Percentiles rank a stretch among this genome's conserved stretches.
These are phyloP conservation scores for Idaea biselata DNA, from an alignment of 2,888 invertebrate genomes.

Conservation along the genomic window DNA sequence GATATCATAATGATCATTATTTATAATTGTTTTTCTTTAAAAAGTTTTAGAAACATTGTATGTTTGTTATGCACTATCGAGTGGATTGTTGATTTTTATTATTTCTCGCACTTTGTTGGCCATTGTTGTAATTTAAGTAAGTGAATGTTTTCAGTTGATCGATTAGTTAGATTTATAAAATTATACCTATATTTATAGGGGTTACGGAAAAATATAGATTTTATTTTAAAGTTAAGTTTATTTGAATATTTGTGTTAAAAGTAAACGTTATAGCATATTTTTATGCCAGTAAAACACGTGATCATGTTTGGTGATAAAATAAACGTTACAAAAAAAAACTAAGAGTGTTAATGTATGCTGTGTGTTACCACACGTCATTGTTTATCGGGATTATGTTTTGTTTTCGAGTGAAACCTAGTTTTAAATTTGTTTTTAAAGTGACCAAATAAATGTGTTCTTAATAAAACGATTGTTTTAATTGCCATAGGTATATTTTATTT, in stretches of 20 bases:
- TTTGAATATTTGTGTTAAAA: constrained; percentile 49
- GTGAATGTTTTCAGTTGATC: constrained; percentile 40
- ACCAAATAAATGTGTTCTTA: constrained; percentile 81
- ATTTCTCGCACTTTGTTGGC: constrained; percentile 69
- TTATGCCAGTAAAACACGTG: constrained; percentile 76
- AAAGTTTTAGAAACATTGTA: constrained; percentile 38
- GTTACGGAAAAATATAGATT: constrained; percentile 54
- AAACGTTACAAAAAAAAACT: constrained; percentile 35
- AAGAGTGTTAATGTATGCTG: constrained; percentile 36
- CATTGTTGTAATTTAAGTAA: constrained; percentile 57
- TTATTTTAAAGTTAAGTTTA: constrained; percentile 48
- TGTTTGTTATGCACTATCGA: constrained; percentile 68
- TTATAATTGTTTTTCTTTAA: constrained; percentile 25
- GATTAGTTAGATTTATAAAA: constrained; percentile 57
- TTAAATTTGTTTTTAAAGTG: constrained; percentile 71
- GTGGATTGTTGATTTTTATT: constrained; percentile 63
- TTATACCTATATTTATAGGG: constrained; percentile 50
- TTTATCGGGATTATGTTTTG: constrained; percentile 54
- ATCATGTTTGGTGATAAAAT: constrained; percentile 73
- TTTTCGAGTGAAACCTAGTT: constrained; percentile 74
- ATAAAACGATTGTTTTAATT: constrained; percentile 45
- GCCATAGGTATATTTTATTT: constrained; percentile 35
- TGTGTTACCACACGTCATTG: constrained; percentile 44
- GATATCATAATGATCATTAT: constrained; percentile 27
- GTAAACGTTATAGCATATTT: constrained; percentile 67